phyloP scores from a whole-genome alignment of 2,113 vertebrate species.

The Psittacus erithacus region DNA sequence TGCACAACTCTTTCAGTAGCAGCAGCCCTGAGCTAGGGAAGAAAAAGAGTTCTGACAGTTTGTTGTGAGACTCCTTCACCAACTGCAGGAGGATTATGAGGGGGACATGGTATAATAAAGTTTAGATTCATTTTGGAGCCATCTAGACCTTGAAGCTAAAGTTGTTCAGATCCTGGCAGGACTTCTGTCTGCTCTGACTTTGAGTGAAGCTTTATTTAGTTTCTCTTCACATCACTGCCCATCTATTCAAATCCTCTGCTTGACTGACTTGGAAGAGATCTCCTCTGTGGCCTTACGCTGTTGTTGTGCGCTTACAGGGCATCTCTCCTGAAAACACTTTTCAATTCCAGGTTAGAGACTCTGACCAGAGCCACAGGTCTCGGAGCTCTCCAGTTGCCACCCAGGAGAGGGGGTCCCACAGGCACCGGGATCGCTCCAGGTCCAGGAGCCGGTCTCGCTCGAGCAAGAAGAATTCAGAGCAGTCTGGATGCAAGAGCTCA shows the following conservation, averaged over 20 bases:
- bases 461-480: slow-evolving; percentile 31
- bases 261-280: neutral
- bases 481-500: neutral
- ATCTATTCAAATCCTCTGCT: neutral
- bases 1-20: neutral
- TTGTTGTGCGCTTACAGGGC: neutral
- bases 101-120: rapidly evolving
- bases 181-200: neutral
- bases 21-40: neutral
- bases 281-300: rapidly evolving
- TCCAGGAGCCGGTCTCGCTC: slow-evolving; percentile 65
- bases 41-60: neutral
- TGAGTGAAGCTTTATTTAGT: rapidly evolving
- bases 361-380: neutral
- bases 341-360: slow-evolving; percentile 57
- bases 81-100: neutral
- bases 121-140: neutral
- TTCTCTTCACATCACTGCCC: neutral
- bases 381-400: neutral
- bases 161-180: neutral
- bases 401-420: neutral
- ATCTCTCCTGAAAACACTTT: neutral
- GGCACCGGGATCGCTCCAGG: slow-evolving; percentile 27
- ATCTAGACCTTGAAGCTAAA: neutral
- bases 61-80: neutral